A percentile compares a stretch with the other conserved stretches of the same genome.
Evolutionary conservation across 2,888 invertebrate species (phyloP).

Genomic region (Drosophila nr. perissopoda): DNA sequence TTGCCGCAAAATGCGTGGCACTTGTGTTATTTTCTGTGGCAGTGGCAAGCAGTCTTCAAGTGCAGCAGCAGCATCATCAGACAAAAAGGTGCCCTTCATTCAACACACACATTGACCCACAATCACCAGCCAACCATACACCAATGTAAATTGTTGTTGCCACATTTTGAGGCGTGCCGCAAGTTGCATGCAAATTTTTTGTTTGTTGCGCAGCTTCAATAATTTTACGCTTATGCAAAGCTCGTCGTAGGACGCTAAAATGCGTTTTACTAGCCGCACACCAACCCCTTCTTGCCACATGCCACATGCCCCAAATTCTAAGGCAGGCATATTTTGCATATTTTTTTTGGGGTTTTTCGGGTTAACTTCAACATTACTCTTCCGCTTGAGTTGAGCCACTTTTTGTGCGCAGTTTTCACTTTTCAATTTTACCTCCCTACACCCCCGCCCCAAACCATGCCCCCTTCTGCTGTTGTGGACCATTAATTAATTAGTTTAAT

Average conservation of each 20-base stretch:
- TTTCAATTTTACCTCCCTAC: slow-evolving; percentile 14
- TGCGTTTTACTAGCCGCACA: slow-evolving; percentile 2
- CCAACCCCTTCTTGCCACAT: neutral
- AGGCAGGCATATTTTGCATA: slow-evolving; percentile 51
- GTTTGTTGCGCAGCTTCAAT: slow-evolving; percentile 20
- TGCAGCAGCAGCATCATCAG: slow-evolving; percentile 17
- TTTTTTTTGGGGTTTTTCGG: slow-evolving; percentile 15
- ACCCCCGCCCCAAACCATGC: neutral
- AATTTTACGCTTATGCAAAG: slow-evolving; percentile 55
- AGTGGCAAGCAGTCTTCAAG: slow-evolving; percentile 29
- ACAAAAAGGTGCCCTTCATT: slow-evolving; percentile 49
- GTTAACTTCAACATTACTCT: slow-evolving; percentile 2
- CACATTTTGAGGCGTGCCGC: slow-evolving; percentile 27
- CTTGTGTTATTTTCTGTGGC: slow-evolving; percentile 19
- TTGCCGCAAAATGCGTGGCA: neutral
- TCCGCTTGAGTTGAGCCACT: slow-evolving; percentile 59
- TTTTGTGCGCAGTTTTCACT: slow-evolving; percentile 13
- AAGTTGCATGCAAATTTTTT: slow-evolving; percentile 53
- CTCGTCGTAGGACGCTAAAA: slow-evolving; percentile 22
- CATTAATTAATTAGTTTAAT: slow-evolving; percentile 67
- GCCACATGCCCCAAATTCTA: neutral
- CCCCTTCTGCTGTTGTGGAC: neutral
- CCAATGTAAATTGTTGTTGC: slow-evolving; percentile 31
- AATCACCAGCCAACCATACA: slow-evolving; percentile 21
- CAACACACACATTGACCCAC: slow-evolving; percentile 37